These are phyloP conservation scores for Gasterosteus nipponicus DNA, from an alignment of 2,113 vertebrate species.

Conservation along the genomic window DNA sequence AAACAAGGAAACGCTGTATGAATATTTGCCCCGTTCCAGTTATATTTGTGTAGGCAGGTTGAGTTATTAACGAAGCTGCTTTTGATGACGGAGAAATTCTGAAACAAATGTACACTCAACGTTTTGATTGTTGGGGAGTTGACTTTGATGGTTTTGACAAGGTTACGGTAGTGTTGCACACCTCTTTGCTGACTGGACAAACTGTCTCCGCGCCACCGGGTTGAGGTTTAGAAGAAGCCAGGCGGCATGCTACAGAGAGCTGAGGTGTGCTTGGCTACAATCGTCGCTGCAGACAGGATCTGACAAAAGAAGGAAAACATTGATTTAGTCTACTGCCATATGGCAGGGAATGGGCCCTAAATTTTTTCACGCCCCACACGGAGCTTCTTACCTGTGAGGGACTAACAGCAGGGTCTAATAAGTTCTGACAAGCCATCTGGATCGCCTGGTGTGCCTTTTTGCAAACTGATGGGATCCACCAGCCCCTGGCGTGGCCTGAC, in stretches of 20 bases:
- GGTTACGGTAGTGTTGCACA: slow-evolving; percentile 99
- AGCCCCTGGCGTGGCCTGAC: slow-evolving; percentile 96
- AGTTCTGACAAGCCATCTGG: slow-evolving; percentile 98
- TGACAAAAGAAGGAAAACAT: slow-evolving; percentile 54
- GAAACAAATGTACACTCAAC: slow-evolving; percentile 77
- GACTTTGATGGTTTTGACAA: slow-evolving; percentile 99
- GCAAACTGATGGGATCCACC: slow-evolving; percentile 98
- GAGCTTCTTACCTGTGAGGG: slow-evolving; percentile 90
- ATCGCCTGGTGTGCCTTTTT: slow-evolving; percentile 96
- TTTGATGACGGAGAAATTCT: slow-evolving; percentile 28
- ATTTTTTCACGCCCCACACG: neutral
- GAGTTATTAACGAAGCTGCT: too few relatives aligned
- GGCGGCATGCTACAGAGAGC: slow-evolving; percentile 97
- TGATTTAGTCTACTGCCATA: neutral
- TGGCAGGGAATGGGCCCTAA: neutral
- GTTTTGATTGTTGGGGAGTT: slow-evolving; percentile 76
- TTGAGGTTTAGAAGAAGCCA: slow-evolving; percentile 98
- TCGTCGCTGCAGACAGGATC: slow-evolving; percentile 97
- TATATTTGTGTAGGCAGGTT: neutral
- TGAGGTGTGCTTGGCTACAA: slow-evolving; percentile 98
- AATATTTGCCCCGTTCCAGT: slow-evolving; percentile 13
- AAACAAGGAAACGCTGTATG: slow-evolving; percentile 28
- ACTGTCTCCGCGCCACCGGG: slow-evolving; percentile 96
- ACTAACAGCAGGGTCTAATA: slow-evolving; percentile 94
- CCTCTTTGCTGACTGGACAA: slow-evolving; percentile 99